Evolutionary conservation across 2,797 vertebrate species (phyloP), one percentile per base, ranked within the genome.

Genomic region (Syngnathus acus): DNA sequence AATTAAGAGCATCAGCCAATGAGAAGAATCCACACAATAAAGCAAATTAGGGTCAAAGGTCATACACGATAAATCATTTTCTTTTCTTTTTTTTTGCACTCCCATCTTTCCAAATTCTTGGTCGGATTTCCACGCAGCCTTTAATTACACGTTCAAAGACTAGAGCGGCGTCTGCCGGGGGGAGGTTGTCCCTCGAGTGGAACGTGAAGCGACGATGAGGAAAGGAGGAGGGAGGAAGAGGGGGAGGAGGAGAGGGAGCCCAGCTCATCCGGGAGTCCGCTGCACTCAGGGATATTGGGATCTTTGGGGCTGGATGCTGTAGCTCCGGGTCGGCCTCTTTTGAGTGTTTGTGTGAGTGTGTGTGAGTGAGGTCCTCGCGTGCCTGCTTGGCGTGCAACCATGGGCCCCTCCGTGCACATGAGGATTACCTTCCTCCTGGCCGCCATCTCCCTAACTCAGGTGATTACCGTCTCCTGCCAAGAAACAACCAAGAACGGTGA

Each of bases 381-480:
- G 75, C 78, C 71, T 72, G 75, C 78, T 70, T 72, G 77, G 73
- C 63, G 47, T 70, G 54, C 74, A 81, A 82, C 81, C 78, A 91
- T 90, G 90, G 84, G 73, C 61, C 68, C 72, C 72, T 78, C 71
- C 6, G 23, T 72, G 50, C 66, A 50, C 66, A 77, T 73, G 68
- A 75, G 89, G 90, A 91, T 87, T 82, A 84, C 75, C 10, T 3
- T 86, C 40, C 87, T 82, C 73, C 82, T 91, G 77, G 76, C 78
- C 65, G 76, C 78, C 68, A 7, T 91, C 65, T 68, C 80, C 72
- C 72, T 87, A 77, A 78, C 77, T 60, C 91, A 87, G 86, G 86
- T 91, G 78, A 78, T 85, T 4, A 65, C 80, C 1, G 89, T 89
- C 65, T 78, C 66, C 70, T 81, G 87, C 73, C 90, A 91, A 72